Base-by-base conservation (phyloP, 2,113 vertebrate genomes). In the Pogona vitticeps region DNA sequence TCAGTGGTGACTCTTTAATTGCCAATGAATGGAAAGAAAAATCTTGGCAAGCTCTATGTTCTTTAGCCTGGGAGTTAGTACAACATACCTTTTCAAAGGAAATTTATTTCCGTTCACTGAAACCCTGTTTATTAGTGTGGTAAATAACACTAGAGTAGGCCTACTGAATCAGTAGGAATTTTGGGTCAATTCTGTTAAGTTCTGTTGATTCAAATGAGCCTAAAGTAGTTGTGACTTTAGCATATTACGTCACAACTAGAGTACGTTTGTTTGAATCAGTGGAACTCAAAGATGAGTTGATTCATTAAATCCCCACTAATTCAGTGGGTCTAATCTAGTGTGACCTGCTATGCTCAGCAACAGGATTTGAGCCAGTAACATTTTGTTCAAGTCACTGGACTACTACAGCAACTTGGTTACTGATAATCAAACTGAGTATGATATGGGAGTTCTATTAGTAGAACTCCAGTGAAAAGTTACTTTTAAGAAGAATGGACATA, bases 11-110 rank as follows among this genome's bases (percentile, higher is more conserved):
- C 33, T 80, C 21, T 63, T 76, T 76, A 56, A 80, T 63, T 17
- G 63, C 17, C 58, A 40, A 14, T 14, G 2, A 15, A 26, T 80
- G 40, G 46, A 10, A 9, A 28, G 14, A 28, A 40, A 65, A 40
- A 28, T 42, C 2, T 2, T 67, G 61, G 18, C 13, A 68, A 42
- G 9, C 13, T 67, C 67, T n/a, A 56, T 33, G 40, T 23, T 31
- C 6, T 70, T 21, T 20, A 73, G 42, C 18, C 15, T 56, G 15
- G 1, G 28, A 38, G 1, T 56, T 52, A 82, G 40, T 23, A 84
- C 77, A 31, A 79, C 68, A 78, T 1, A n/a, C 1, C 26, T 38
- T 20, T 89, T 92, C 88, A 59, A 78, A 87, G 86, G 88, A 56
- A 90, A 31, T 84, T 3, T 0, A 7, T 70, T 91, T 87, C 75